These are phyloP conservation scores for Neomorphus geoffroyi DNA, from an alignment of 2,797 vertebrate genomes.

Conservation along the genomic window DNA sequence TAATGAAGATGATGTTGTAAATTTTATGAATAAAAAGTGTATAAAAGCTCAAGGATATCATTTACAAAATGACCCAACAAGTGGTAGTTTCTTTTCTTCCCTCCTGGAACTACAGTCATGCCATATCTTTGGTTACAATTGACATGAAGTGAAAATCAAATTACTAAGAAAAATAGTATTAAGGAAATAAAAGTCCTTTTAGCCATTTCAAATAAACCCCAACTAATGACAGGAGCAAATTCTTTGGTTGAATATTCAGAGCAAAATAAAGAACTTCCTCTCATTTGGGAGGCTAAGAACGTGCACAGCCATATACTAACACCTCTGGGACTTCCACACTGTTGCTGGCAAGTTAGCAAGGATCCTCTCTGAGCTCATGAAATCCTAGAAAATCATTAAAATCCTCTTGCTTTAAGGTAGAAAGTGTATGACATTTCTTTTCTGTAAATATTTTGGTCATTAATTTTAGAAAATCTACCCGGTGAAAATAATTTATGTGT, in stretches of 20 bases:
- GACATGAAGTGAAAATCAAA: not conserved
- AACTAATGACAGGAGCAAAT: not conserved
- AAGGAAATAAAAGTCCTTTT: not conserved
- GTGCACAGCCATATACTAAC: not conserved
- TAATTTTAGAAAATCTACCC: not conserved
- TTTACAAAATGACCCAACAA: not conserved
- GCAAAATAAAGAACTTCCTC: not conserved
- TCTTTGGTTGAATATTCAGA: not conserved
- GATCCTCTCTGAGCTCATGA: not conserved
- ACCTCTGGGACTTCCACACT: not conserved
- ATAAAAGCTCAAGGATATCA: not conserved
- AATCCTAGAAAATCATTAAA: not conserved
- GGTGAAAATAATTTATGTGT: not conserved
- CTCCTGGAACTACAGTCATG: not conserved
- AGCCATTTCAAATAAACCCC: not conserved
- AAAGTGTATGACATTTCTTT: not conserved
- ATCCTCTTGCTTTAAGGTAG: not conserved
- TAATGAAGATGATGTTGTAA: not conserved
- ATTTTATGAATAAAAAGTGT: not conserved
- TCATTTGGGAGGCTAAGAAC: not conserved
- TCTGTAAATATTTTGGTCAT: not conserved
- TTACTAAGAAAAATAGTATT: not conserved
- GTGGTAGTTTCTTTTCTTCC: not conserved
- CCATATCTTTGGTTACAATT: not conserved
- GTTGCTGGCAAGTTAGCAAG: not conserved